phyloP scores from a whole-genome alignment of 2,888 invertebrate species.

The Erynnis tages region DNA sequence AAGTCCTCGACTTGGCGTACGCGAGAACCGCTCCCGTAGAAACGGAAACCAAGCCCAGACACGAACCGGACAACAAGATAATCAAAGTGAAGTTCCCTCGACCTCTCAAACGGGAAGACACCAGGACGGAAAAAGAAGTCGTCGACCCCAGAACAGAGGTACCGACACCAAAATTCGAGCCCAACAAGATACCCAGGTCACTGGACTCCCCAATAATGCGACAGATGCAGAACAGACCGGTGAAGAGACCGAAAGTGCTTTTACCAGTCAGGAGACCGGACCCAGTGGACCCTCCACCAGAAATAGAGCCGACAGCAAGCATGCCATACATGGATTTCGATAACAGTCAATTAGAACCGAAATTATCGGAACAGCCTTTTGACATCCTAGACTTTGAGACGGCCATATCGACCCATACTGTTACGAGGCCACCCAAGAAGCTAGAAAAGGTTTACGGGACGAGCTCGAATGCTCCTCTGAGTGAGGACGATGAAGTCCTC shows the following conservation, averaged over 20 bases:
- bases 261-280: constrained; percentile 60
- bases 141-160: neutral
- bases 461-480: constrained; percentile 44
- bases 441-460: constrained; percentile 47
- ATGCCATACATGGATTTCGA: neutral
- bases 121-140: neutral
- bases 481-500: constrained; percentile 70
- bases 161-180: constrained; percentile 28
- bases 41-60: constrained; percentile 34
- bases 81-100: constrained; percentile 63
- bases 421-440: constrained; percentile 56
- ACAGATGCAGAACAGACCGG: constrained; percentile 58
- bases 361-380: neutral
- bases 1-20: constrained; percentile 92
- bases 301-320: constrained; percentile 25
- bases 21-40: constrained; percentile 82
- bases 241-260: constrained; percentile 63
- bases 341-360: neutral
- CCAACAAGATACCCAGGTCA: constrained; percentile 39
- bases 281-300: constrained; percentile 32
- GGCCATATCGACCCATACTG: constrained; percentile 68
- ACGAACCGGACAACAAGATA: constrained; percentile 45
- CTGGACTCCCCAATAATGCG: constrained; percentile 69
- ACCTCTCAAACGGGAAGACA: constrained; percentile 49
- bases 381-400: constrained; percentile 59